Percentiles rank a stretch among this genome's conserved stretches.
Evolutionary conservation across 2,888 invertebrate species (phyloP).

Genomic region (Folsomia manolachei): DNA sequence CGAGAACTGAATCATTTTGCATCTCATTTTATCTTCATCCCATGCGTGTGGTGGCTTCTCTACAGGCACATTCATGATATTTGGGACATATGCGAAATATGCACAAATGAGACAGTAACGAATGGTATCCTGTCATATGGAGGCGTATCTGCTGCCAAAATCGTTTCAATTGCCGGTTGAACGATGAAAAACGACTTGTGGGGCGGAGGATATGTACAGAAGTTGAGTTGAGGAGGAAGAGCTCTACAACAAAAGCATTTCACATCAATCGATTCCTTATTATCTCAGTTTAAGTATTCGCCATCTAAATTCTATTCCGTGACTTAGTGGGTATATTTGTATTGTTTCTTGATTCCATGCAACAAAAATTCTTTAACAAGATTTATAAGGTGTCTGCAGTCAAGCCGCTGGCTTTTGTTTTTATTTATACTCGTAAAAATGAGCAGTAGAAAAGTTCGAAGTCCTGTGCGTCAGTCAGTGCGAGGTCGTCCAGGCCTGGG

Average conservation of each 20-base stretch:
- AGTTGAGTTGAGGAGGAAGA: not conserved
- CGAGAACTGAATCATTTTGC: too few species aligned
- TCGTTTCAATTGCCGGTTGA: not conserved
- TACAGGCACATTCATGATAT: conserved; percentile 8
- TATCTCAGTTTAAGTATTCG: too few species aligned
- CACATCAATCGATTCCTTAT: too few species aligned
- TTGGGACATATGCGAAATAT: conserved; percentile 26
- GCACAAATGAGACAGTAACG: conserved; percentile 34
- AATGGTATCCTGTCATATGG: conserved; percentile 31
- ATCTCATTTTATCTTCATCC: too few species aligned
- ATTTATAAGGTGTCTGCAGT: too few species aligned
- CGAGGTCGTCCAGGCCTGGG: conserved; percentile 27
- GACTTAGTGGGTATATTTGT: not conserved
- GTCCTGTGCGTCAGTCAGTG: conserved; percentile 39
- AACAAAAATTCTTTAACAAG: too few species aligned
- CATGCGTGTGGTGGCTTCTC: conserved; percentile 16
- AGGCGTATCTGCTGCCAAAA: conserved; percentile 32
- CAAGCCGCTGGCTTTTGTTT: too few species aligned
- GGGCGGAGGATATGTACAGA: conserved; percentile 1
- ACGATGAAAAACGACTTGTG: conserved; percentile 26
- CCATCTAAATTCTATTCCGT: too few species aligned
- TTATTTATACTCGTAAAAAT: conserved; percentile 15
- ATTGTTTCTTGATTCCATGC: too few species aligned
- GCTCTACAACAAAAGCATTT: not conserved
- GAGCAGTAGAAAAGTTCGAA: conserved; percentile 42